These are phyloP conservation scores for Caenorhabditis briggsae DNA, from an alignment of 1,140 invertebrate genomes.

Conservation along the genomic window DNA sequence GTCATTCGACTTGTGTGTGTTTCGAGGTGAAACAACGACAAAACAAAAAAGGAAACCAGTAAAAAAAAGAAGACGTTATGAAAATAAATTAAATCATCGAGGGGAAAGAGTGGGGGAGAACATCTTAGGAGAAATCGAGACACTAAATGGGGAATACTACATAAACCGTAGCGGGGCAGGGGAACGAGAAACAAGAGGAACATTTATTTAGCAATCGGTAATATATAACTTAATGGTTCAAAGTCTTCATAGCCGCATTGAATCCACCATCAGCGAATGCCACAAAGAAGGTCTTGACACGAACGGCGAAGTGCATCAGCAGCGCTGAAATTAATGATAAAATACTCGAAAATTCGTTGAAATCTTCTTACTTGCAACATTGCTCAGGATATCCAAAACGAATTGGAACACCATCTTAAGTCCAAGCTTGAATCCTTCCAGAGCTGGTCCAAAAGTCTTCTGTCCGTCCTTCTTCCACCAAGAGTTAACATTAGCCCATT, in stretches of 20 bases:
- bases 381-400: not conserved
- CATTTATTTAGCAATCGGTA: too few relatives aligned
- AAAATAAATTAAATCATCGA: constrained; percentile 27
- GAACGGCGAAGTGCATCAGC: not conserved
- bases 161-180: constrained; percentile 35
- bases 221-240: not conserved
- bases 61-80: constrained; percentile 19
- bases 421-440: constrained; percentile 30
- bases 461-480: constrained; percentile 57
- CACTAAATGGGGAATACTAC: not conserved
- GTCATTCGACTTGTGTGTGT: not conserved
- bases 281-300: constrained; percentile 31
- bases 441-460: constrained; percentile 33
- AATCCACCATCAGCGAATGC: constrained; percentile 7
- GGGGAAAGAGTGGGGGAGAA: not conserved
- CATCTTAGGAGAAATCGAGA: not conserved
- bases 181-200: not conserved
- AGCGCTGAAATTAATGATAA: not conserved
- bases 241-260: constrained; percentile 15
- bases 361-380: not conserved
- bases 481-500: not conserved
- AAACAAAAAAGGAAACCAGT: constrained; percentile 5
- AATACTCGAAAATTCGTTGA: not conserved
- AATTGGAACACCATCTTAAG: constrained; percentile 14
- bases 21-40: not conserved